These are phyloP conservation scores for Harpagoxenus sublaevis DNA, from an alignment of 2,888 invertebrate genomes.

Conservation along the genomic window DNA sequence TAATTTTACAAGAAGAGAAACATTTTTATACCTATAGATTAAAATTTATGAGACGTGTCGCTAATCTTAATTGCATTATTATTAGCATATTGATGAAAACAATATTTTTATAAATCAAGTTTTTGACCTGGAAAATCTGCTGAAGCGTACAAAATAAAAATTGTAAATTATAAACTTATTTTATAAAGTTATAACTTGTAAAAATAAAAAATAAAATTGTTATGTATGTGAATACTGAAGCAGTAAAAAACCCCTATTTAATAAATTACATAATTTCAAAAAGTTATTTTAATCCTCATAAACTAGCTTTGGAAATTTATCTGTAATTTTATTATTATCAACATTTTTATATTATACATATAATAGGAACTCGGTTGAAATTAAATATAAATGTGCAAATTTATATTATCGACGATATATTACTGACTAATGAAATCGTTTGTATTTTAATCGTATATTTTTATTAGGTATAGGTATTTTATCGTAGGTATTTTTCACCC, in stretches of 20 bases:
- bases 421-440: not conserved
- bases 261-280: not conserved
- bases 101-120: slow-evolving; percentile 10
- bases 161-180: not conserved
- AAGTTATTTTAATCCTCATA: not conserved
- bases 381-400: slow-evolving; percentile 13
- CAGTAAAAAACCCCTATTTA: not conserved
- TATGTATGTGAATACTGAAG: not conserved
- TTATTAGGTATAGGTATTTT: too few species aligned
- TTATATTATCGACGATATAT: not conserved
- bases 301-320: not conserved
- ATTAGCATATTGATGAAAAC: slow-evolving; percentile 1
- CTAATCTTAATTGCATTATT: slow-evolving; percentile 6
- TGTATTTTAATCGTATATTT: too few species aligned
- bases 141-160: not conserved
- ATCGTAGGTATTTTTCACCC: not conserved
- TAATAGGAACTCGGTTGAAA: not conserved
- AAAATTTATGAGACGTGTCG: not conserved
- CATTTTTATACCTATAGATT: not conserved
- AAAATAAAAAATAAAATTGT: not conserved
- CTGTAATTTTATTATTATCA: not conserved
- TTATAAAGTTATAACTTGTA: not conserved
- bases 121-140: not conserved
- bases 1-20: not conserved
- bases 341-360: not conserved